A percentile compares a stretch with the other conserved stretches of the same genome.
phyloP scores from a whole-genome alignment of 1,140 invertebrate genomes.

The Pinna nobilis region DNA sequence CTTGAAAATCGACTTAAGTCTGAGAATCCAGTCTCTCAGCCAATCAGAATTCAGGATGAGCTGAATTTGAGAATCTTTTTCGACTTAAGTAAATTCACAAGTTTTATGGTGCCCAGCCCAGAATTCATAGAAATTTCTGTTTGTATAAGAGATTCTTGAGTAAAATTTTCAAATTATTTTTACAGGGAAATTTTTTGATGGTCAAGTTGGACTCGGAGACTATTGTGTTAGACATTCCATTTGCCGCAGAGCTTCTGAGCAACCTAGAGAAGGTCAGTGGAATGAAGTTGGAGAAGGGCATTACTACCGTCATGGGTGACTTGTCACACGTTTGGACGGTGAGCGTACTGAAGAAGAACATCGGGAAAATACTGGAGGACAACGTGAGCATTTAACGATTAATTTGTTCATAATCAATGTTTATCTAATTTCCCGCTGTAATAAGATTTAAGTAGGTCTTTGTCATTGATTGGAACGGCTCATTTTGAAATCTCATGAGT shows the following conservation, averaged over 20 bases:
- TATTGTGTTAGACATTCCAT: conserved; percentile 31
- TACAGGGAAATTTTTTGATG: conserved; percentile 43
- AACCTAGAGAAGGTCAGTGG: conserved; percentile 32
- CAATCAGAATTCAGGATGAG: too few relatives aligned
- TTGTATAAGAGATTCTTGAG: too few relatives aligned
- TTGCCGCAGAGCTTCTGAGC: conserved; percentile 12
- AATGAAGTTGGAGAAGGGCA: conserved; percentile 18
- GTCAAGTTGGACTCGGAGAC: conserved; percentile 23
- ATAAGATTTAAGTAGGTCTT: too few relatives aligned
- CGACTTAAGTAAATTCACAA: too few relatives aligned
- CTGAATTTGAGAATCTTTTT: too few relatives aligned
- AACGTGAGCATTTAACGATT: not conserved
- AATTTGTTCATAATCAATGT: not conserved
- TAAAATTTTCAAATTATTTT: too few relatives aligned
- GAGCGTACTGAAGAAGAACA: conserved; percentile 5
- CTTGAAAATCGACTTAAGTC: too few relatives aligned
- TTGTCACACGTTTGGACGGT: conserved; percentile 45
- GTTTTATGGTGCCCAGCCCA: too few relatives aligned
- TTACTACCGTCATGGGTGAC: conserved; percentile 28
- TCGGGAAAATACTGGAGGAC: not conserved
- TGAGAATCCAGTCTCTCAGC: too few relatives aligned
- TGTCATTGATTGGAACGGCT: too few relatives aligned
- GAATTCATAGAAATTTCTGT: not conserved
- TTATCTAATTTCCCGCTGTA: too few relatives aligned
- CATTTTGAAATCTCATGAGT: too few relatives aligned